Conservation (phyloP, 1,140 invertebrate species). For the Zelostemma sp. region DNA sequence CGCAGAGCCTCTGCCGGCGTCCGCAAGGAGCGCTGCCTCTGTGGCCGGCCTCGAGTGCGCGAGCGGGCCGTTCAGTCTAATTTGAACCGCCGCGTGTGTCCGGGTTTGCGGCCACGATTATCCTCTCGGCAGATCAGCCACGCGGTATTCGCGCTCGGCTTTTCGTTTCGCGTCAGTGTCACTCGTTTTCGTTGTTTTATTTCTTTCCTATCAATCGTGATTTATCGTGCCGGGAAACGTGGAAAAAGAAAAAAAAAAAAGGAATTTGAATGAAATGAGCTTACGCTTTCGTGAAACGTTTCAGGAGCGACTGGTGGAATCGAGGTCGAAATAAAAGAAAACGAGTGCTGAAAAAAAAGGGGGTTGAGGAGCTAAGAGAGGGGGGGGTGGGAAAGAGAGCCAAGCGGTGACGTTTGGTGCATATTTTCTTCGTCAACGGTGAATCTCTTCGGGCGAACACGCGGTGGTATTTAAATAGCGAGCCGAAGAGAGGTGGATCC, state of each 20-base stretch:
- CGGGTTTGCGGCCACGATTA: slow-evolving; percentile 63
- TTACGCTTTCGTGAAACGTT: no score
- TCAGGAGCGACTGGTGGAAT: not conserved
- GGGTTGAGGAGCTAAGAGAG: no score
- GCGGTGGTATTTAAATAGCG: slow-evolving; percentile 40
- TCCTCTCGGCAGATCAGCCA: slow-evolving; percentile 52
- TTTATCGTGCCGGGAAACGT: not conserved
- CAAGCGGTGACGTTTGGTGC: not conserved
- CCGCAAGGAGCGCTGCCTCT: slow-evolving; percentile 67
- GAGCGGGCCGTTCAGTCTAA: slow-evolving; percentile 69
- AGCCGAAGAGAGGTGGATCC: slow-evolving; percentile 23
- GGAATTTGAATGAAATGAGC: not conserved
- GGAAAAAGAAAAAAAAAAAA: not conserved
- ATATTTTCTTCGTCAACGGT: slow-evolving; percentile 4
- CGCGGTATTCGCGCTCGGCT: slow-evolving; percentile 28
- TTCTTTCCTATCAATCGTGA: not conserved
- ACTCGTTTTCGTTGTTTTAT: slow-evolving; percentile 6
- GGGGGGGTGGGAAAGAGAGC: no score
- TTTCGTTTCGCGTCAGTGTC: slow-evolving; percentile 26
- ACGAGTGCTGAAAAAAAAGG: not conserved
- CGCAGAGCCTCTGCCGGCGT: slow-evolving; percentile 66
- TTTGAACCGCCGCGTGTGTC: slow-evolving; percentile 70
- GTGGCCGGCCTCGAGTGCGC: slow-evolving; percentile 65
- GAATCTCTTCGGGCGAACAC: slow-evolving; percentile 22
- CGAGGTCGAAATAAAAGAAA: not conserved